Conservation (phyloP, 1,140 invertebrate species). For the Caenorhabditis inopinata region DNA sequence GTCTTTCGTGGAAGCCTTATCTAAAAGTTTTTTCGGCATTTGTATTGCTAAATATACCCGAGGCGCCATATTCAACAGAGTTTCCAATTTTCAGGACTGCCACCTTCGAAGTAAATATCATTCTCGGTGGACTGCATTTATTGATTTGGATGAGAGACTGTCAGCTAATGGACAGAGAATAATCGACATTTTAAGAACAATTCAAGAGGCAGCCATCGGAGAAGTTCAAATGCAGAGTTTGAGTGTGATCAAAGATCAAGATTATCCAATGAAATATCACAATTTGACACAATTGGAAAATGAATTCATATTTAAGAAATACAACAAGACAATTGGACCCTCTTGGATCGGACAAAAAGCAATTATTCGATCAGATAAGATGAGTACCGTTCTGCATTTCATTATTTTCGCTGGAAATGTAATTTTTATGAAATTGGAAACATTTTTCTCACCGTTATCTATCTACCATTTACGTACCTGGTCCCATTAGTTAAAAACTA, state of each 20-base stretch:
- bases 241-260: not conserved
- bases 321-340: not conserved
- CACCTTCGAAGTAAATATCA: not conserved
- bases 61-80: no score
- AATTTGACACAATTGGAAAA: not conserved
- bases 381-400: not conserved
- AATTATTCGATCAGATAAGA: not conserved
- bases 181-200: not conserved
- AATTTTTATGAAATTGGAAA: not conserved
- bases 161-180: not conserved
- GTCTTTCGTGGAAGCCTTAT: no score
- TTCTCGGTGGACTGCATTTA: not conserved
- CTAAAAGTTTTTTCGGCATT: no score
- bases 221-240: not conserved
- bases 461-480: no score
- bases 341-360: not conserved
- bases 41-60: no score
- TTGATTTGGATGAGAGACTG: not conserved
- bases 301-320: conserved; percentile 4
- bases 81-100: not conserved
- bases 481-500: no score
- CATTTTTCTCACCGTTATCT: no score
- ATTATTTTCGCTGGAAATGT: not conserved
- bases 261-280: not conserved
- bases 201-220: not conserved